phyloP scores from a whole-genome alignment of 2,113 vertebrate genomes.

The Anarhynchus alexandrinus region DNA sequence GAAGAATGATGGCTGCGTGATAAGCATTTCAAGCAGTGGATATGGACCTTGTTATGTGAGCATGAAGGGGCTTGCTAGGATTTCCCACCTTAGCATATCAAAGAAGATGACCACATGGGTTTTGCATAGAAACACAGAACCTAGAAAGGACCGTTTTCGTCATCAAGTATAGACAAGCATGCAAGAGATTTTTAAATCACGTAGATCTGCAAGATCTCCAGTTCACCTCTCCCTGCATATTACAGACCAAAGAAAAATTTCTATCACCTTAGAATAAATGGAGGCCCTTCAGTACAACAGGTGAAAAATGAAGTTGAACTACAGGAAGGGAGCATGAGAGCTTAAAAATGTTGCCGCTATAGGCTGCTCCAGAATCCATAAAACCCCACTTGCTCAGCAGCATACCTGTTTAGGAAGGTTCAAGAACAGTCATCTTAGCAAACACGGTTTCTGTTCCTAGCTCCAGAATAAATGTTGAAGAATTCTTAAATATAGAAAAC shows the following conservation, averaged over 20 bases:
- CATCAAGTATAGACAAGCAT: neutral
- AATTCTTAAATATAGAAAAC: neutral
- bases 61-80: neutral
- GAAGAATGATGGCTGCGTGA: neutral
- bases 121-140: neutral
- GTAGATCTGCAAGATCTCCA: neutral
- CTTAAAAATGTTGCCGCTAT: rapidly evolving
- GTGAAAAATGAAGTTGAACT: neutral
- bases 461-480: neutral
- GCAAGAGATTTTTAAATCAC: neutral
- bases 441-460: neutral
- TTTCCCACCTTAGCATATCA: neutral
- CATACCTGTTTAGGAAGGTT: neutral
- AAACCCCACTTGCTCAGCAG: neutral
- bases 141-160: neutral
- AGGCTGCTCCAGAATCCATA: neutral
- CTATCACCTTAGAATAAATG: neutral
- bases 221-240: neutral
- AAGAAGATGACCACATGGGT: neutral
- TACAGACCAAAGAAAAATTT: neutral
- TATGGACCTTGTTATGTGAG: neutral
- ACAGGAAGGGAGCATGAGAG: neutral
- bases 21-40: neutral
- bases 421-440: neutral
- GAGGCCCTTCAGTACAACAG: neutral